Evolutionary conservation across 2,888 invertebrate genomes (phyloP).

Genomic region (Homarus gammarus): DNA sequence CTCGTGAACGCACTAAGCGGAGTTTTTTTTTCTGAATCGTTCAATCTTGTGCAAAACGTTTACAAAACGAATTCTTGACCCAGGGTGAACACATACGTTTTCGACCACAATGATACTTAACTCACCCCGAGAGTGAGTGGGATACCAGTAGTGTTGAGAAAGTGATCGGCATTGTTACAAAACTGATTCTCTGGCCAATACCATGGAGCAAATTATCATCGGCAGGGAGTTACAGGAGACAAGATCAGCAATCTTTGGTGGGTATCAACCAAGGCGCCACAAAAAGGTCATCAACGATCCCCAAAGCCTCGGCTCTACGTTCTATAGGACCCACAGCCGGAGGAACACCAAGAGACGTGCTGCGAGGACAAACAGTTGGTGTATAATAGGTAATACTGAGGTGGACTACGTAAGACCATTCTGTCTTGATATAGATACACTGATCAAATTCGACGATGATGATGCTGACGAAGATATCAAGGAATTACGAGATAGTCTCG

Average conservation of each 20-base stretch:
- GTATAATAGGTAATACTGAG: background rate
- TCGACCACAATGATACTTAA: too few relatives aligned
- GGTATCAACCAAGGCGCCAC: constrained; percentile 23
- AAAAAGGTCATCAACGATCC: background rate
- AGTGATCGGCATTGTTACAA: background rate
- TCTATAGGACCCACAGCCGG: constrained; percentile 16
- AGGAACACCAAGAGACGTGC: constrained; percentile 9
- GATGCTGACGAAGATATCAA: background rate
- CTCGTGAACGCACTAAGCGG: too few relatives aligned
- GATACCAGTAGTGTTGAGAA: too few relatives aligned
- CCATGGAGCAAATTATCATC: constrained; percentile 38
- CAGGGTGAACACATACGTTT: too few relatives aligned
- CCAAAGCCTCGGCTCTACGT: background rate
- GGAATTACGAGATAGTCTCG: background rate
- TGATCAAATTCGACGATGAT: constrained; percentile 1
- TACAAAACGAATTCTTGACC: too few relatives aligned
- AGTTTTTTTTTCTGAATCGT: too few relatives aligned
- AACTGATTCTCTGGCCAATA: background rate
- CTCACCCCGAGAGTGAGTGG: too few relatives aligned
- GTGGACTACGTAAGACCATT: background rate
- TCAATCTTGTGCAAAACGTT: too few relatives aligned
- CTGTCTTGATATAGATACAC: constrained; percentile 4
- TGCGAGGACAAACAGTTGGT: background rate
- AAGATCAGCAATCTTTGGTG: constrained; percentile 17
- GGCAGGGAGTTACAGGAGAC: constrained; percentile 15